phyloP scores from a whole-genome alignment of 2,113 vertebrate genomes.

The Channa argus region DNA sequence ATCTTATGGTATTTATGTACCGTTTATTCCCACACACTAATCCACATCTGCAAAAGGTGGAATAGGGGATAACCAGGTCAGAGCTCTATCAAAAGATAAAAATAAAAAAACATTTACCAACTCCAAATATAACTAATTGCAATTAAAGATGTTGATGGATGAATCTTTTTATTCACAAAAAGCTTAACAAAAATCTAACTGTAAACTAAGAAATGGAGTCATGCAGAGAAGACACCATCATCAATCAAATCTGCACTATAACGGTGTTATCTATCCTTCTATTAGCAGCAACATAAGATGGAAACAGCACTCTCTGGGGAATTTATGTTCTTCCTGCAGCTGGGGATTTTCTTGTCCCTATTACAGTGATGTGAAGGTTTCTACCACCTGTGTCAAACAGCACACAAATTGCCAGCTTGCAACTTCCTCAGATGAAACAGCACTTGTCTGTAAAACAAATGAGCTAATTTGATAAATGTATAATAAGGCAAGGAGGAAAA shows the following conservation, averaged over 20 bases:
- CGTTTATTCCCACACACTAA: slow-evolving; percentile 16
- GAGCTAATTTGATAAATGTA: neutral
- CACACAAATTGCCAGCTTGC: neutral
- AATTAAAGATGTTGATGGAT: neutral
- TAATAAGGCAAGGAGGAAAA: neutral
- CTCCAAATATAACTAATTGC: neutral
- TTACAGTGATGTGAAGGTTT: slow-evolving; percentile 35
- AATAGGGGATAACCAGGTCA: neutral
- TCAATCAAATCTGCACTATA: neutral
- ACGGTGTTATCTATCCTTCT: neutral
- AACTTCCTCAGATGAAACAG: neutral
- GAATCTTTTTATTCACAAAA: neutral
- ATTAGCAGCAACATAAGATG: slow-evolving; percentile 27
- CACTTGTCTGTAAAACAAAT: slow-evolving; percentile 1
- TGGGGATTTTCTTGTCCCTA: slow-evolving; percentile 39
- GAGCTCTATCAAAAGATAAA: neutral
- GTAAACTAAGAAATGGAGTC: too few species aligned
- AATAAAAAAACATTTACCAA: too few species aligned
- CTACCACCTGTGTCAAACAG: slow-evolving; percentile 46
- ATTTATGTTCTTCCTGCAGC: slow-evolving; percentile 55
- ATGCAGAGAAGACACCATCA: neutral
- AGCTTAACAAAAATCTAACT: neutral
- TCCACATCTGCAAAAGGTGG: neutral
- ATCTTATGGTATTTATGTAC: neutral
- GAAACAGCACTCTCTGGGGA: slow-evolving; percentile 40